phyloP scores from a whole-genome alignment of 2,888 invertebrate genomes.

The Brachypalpus laphriformis region DNA sequence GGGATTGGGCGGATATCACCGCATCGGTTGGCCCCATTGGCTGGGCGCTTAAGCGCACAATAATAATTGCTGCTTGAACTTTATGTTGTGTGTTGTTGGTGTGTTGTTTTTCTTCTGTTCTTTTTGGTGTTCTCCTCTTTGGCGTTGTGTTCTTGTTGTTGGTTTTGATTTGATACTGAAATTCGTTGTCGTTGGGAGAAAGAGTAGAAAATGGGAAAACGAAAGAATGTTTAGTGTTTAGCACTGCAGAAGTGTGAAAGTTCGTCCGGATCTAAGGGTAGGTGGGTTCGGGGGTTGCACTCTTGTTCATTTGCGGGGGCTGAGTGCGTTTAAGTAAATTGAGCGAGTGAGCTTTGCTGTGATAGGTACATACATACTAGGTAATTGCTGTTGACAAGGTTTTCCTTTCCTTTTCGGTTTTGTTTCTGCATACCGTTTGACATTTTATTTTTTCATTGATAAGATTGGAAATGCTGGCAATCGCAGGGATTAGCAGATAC shows the following conservation, averaged over 20 bases:
- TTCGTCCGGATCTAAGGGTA: constrained; percentile 24
- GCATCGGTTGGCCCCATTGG: constrained; percentile 55
- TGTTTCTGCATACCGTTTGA: neutral
- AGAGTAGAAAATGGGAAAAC: neutral
- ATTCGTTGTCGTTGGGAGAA: constrained; percentile 51
- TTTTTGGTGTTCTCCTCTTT: constrained; percentile 23
- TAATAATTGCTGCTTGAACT: constrained; percentile 61
- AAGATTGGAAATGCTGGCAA: constrained; percentile 11
- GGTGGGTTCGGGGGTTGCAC: neutral
- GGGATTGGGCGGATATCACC: constrained; percentile 67
- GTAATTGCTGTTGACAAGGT: constrained; percentile 15
- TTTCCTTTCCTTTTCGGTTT: neutral
- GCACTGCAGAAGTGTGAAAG: constrained; percentile 61
- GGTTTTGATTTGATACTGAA: constrained; percentile 71
- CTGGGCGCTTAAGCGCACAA: constrained; percentile 53
- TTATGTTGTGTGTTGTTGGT: constrained; percentile 41
- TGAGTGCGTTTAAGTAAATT: constrained; percentile 60
- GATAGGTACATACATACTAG: no score
- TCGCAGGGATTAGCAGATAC: neutral
- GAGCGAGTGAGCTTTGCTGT: constrained; percentile 48
- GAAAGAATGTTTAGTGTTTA: constrained; percentile 50
- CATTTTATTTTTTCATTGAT: constrained; percentile 29
- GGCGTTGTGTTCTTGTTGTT: constrained; percentile 59
- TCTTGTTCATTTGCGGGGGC: constrained; percentile 26
- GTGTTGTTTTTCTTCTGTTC: constrained; percentile 56